phyloP scores from a whole-genome alignment of 2,797 vertebrate genomes.

The Thamnophis elegans region DNA sequence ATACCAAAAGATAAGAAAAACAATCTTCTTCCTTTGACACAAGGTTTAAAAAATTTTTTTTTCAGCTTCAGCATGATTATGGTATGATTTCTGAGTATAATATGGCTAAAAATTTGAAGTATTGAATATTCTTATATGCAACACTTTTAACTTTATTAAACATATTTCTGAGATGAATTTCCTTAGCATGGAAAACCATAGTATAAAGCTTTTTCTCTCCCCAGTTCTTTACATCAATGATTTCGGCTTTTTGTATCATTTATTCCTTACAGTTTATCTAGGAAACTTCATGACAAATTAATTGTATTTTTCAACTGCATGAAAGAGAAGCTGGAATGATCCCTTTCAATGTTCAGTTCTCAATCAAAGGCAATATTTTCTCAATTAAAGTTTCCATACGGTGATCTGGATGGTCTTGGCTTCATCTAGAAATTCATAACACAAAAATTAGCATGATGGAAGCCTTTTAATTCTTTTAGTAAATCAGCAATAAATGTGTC shows the following conservation, averaged over 20 bases:
- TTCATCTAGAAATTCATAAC: neutral
- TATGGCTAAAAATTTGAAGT: neutral
- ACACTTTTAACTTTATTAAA: neutral
- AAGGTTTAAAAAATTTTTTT: neutral
- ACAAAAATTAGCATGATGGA: neutral
- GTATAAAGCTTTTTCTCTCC: neutral
- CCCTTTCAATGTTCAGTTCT: neutral
- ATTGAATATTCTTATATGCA: neutral
- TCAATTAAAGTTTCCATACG: neutral
- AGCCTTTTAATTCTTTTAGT: neutral
- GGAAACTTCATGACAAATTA: neutral
- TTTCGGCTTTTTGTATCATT: neutral
- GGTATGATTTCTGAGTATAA: neutral
- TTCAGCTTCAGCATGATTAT: neutral
- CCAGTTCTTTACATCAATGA: neutral
- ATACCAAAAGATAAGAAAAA: neutral
- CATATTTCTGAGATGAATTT: neutral
- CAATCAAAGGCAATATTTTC: neutral
- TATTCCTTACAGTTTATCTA: neutral
- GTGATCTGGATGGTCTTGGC: neutral
- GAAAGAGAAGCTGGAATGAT: neutral
- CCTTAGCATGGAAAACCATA: neutral
- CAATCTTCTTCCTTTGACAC: neutral
- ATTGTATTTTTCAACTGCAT: neutral
- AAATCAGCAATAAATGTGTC: neutral